These are phyloP conservation scores for Cervus canadensis DNA, from an alignment of 2,113 vertebrate genomes.

Conservation along the genomic window DNA sequence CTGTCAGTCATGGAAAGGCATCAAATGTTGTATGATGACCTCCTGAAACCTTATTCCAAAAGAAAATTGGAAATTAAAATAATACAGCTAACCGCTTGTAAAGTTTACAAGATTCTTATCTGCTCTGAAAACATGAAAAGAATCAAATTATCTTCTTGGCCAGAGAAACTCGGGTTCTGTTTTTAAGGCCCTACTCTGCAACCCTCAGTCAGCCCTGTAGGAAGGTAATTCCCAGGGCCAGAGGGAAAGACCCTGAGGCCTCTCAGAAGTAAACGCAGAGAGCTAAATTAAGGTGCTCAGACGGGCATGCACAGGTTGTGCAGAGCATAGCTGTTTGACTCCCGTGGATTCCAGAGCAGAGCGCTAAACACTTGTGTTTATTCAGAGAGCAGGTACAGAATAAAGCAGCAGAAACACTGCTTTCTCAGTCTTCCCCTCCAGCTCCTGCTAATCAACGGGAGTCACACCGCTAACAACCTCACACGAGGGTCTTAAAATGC, in stretches of 20 bases:
- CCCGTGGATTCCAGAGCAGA: not conserved
- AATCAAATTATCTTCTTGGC: not conserved
- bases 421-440: not conserved
- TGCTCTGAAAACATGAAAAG: not conserved
- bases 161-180: not conserved
- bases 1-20: not conserved
- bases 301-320: not conserved
- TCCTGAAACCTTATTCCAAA: not conserved
- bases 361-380: not conserved
- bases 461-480: constrained; percentile 21
- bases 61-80: constrained; percentile 23
- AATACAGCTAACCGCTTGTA: not conserved
- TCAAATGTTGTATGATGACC: not conserved
- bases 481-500: constrained; percentile 34
- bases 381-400: not conserved
- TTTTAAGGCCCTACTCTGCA: not conserved
- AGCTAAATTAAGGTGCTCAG: constrained; percentile 24
- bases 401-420: not conserved
- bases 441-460: constrained; percentile 36
- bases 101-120: not conserved
- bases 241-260: not conserved
- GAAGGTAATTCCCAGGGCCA: not conserved
- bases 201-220: not conserved
- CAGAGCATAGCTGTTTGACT: not conserved
- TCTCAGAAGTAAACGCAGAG: not conserved